These are phyloP conservation scores for Chionodraco myersi DNA, from an alignment of 2,113 vertebrate species.

Conservation along the genomic window DNA sequence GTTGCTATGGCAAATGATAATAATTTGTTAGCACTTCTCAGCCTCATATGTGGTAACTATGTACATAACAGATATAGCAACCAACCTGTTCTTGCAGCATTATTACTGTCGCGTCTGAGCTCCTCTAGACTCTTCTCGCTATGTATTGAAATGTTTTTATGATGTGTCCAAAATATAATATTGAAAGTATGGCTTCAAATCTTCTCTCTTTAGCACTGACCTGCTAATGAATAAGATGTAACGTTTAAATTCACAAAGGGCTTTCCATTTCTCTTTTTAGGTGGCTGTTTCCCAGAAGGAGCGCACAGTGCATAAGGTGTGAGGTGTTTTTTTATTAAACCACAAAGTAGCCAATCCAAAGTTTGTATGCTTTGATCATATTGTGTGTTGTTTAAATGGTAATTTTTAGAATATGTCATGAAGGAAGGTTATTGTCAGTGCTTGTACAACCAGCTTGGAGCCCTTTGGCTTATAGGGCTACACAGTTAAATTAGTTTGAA, in stretches of 20 bases:
- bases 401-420: not conserved
- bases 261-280: conserved; percentile 60
- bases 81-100: conserved; percentile 26
- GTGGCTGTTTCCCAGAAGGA: conserved; percentile 68
- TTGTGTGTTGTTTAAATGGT: not conserved
- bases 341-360: not conserved
- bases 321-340: not conserved
- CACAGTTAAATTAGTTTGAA: too few species aligned
- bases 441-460: not conserved
- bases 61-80: conserved; percentile 49
- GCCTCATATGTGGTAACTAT: conserved; percentile 58
- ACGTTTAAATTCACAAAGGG: conserved; percentile 11
- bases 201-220: not conserved
- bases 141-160: conserved; percentile 10
- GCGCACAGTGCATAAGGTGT: conserved; percentile 70
- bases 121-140: not conserved
- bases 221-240: conserved; percentile 22
- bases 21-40: conserved; percentile 52
- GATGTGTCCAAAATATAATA: not conserved
- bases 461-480: not conserved
- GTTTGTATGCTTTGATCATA: not conserved
- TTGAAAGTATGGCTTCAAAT: conserved; percentile 22
- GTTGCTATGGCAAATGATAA: conserved; percentile 62
- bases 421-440: not conserved
- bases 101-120: conserved; percentile 23